Conservation (phyloP, 2,888 invertebrate genomes). For the Himalopsyche tibetana region DNA sequence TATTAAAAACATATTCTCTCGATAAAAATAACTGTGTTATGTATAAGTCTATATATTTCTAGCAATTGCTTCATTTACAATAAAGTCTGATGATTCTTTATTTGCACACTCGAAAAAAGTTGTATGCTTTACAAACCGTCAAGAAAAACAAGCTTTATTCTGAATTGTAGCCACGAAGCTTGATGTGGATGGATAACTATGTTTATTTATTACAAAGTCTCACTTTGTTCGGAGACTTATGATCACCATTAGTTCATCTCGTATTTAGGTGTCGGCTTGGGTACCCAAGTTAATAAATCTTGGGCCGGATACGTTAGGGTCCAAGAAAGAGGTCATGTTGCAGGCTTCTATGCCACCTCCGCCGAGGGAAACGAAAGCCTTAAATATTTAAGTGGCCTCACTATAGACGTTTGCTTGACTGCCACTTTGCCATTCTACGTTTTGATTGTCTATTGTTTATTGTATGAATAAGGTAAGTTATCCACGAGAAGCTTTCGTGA, state of each 20-base stretch:
- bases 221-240: slow-evolving; percentile 27
- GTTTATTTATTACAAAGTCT: slow-evolving; percentile 1
- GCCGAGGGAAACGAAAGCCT: slow-evolving; percentile 39
- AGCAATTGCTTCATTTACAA: too few species aligned
- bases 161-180: background rate
- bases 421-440: slow-evolving; percentile 52
- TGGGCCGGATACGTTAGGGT: background rate
- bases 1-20: too few species aligned
- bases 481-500: background rate
- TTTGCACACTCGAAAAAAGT: too few species aligned
- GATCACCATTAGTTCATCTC: slow-evolving; percentile 36
- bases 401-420: slow-evolving; percentile 30
- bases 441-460: slow-evolving; percentile 62
- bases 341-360: slow-evolving; percentile 5
- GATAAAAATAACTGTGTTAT: too few species aligned
- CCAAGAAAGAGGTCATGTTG: slow-evolving; percentile 40
- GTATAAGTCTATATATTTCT: too few species aligned
- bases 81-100: too few species aligned
- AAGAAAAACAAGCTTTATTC: too few species aligned
- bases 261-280: slow-evolving; percentile 38
- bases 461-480: slow-evolving; percentile 59
- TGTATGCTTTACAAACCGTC: too few species aligned
- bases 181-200: background rate
- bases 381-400: slow-evolving; percentile 55
- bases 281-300: slow-evolving; percentile 30